Evolutionary conservation across 37 sponge, comb jelly and placozoan species (phyloP), one percentile per base, ranked within the genome.

Genomic region (Mnemiopsis leidyi): DNA sequence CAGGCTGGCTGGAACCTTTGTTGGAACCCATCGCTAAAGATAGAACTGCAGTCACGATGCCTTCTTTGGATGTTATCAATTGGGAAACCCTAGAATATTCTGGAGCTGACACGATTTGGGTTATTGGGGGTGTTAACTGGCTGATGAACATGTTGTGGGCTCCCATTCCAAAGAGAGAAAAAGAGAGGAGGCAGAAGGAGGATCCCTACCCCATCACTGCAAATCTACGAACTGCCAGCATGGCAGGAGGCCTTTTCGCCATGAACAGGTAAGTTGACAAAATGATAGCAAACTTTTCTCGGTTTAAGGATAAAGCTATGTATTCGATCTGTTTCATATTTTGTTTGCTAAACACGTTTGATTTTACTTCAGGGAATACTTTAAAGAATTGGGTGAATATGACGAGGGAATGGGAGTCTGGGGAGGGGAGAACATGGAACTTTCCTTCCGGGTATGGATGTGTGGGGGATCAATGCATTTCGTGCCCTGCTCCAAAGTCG

Each of bases 101-200:
- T 26, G 90, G 90, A 25, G 90, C 90, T 38, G 90, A 85, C 2
- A 85, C 90, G 0, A 85, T 85, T 9, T 85, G 25, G 1, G 90
- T 85, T 23, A 85, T 85, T 28, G 90, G 90, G 0, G 90, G 90
- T 0, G 90, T 85, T 0, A 85, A 85, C 61, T 85, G 90, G 90
- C 90, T 85, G 26, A 85, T 85, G 61, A 85, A 85, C 67, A 85
- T 85, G 90, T 32, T 85, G 67, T 85, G 90, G 90, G 90, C 90
- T 16, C 90, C 90, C 23, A 85, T 85, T 16, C 90, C 90, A 5
- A 20, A 85, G 61, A 38, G 90, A 30, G 90, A 85, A 67, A 85
- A 0, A 25, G 67, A 85, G 24, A 38, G 90, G 29, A 34, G 90
- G 0, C 48, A 85, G 26, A 85, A 40, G 48, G 90, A 85, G 90